Evolutionary conservation across 1,140 invertebrate genomes (phyloP).

Genomic region (Vollenhovia emeryi): DNA sequence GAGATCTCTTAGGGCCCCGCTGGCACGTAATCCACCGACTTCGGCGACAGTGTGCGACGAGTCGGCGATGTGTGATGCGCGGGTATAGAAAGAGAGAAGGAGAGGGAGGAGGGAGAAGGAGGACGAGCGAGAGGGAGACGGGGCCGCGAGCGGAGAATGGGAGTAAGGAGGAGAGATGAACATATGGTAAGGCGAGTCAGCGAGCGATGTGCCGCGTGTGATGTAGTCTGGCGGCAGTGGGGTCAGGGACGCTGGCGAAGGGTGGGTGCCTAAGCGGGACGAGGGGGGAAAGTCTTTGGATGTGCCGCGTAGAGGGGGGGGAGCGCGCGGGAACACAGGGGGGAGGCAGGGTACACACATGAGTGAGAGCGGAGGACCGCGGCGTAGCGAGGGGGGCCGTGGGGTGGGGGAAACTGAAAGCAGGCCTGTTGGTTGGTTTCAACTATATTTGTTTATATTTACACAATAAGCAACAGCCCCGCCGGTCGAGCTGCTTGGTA

Average conservation of each 20-base stretch:
- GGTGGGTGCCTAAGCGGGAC: constrained; percentile 67
- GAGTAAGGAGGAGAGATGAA: constrained; percentile 45
- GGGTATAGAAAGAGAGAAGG: constrained; percentile 41
- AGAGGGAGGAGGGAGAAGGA: constrained; percentile 17
- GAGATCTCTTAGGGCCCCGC: constrained; percentile 9
- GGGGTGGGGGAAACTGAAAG: constrained; percentile 77
- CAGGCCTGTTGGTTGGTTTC: constrained; percentile 86
- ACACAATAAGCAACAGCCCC: constrained; percentile 86
- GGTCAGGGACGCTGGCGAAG: constrained; percentile 66
- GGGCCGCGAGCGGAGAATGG: constrained; percentile 18
- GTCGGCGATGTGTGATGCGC: constrained; percentile 64
- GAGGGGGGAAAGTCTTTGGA: constrained; percentile 58
- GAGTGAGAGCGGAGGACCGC: constrained; percentile 59
- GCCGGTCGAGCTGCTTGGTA: constrained; percentile 76
- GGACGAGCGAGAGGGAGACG: constrained; percentile 39
- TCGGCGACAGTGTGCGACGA: constrained; percentile 55
- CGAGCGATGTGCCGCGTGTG: constrained; percentile 68
- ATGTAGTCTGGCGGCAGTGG: constrained; percentile 70
- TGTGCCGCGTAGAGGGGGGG: constrained; percentile 59
- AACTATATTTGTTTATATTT: constrained; percentile 86
- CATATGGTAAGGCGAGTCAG: constrained; percentile 51
- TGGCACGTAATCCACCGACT: constrained; percentile 46
- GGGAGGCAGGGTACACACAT: constrained; percentile 64
- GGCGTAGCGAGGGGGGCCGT: constrained; percentile 19
- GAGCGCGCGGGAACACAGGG: constrained; percentile 8